Percentiles rank a stretch among this genome's conserved stretches.
Conservation (phyloP, 2,113 vertebrate species). For the Nesogale talazaci region DNA sequence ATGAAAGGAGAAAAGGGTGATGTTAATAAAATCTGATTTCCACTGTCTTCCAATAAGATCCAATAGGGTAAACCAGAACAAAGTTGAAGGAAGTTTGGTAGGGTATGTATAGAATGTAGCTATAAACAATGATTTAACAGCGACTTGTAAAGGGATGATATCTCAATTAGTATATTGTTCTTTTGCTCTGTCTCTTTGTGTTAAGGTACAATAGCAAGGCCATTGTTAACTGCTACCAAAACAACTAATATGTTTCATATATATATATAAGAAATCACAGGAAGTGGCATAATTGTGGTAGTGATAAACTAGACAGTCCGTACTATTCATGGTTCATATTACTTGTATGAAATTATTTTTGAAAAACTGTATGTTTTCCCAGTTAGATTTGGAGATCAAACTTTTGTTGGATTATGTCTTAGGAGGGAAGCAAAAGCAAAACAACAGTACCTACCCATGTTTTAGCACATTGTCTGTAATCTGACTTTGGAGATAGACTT, state of each 20-base stretch:
- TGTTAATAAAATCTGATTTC: constrained; percentile 63
- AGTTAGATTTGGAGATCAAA: constrained; percentile 50
- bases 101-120: constrained; percentile 18
- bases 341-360: constrained; percentile 51
- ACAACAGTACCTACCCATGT: background rate
- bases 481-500: constrained; percentile 26
- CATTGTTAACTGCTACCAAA: background rate
- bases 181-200: constrained; percentile 52
- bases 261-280: background rate
- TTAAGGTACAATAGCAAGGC: constrained; percentile 26
- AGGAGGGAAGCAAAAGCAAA: constrained; percentile 3
- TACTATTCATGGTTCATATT: constrained; percentile 37
- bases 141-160: background rate
- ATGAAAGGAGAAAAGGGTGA: constrained; percentile 32
- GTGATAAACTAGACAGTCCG: constrained; percentile 3
- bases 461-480: constrained; percentile 37
- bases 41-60: constrained; percentile 35
- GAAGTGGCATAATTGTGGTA: constrained; percentile 17
- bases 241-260: constrained; percentile 9
- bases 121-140: constrained; percentile 55
- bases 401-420: constrained; percentile 34
- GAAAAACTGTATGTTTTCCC: constrained; percentile 32
- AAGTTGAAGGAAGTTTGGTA: constrained; percentile 49
- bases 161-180: constrained; percentile 47
- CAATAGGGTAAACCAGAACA: constrained; percentile 22